phyloP scores from a whole-genome alignment of 2,797 vertebrate species.

The Gorsachius magnificus region DNA sequence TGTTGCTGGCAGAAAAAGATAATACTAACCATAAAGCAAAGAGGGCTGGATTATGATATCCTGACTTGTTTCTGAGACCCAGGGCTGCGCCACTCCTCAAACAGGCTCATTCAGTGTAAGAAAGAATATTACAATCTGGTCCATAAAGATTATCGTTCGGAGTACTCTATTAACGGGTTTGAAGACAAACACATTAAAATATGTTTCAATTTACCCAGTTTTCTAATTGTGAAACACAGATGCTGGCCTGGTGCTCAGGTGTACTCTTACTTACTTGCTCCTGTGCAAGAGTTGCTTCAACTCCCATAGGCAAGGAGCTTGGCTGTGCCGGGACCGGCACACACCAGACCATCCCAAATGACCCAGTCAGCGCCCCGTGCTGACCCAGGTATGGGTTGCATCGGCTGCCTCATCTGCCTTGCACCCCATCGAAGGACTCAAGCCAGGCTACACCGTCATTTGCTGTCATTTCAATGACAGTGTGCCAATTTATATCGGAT shows the following conservation, averaged over 20 bases:
- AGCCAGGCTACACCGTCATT: background rate
- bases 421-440: background rate
- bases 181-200: background rate
- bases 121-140: background rate
- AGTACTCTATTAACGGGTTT: background rate
- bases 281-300: background rate
- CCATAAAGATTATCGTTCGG: background rate
- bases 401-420: background rate
- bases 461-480: background rate
- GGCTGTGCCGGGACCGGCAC: background rate
- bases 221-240: background rate
- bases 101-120: background rate
- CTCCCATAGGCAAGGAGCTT: background rate
- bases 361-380: fast-evolving
- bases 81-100: background rate
- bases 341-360: background rate
- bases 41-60: background rate
- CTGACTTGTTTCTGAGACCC: background rate
- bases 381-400: background rate
- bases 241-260: background rate
- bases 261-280: too few species aligned
- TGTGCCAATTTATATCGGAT: background rate
- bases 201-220: background rate
- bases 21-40: background rate
- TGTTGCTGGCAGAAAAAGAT: background rate